These are phyloP conservation scores for Dasypus novemcinctus DNA, from an alignment of 2,113 vertebrate genomes.

Conservation along the genomic window DNA sequence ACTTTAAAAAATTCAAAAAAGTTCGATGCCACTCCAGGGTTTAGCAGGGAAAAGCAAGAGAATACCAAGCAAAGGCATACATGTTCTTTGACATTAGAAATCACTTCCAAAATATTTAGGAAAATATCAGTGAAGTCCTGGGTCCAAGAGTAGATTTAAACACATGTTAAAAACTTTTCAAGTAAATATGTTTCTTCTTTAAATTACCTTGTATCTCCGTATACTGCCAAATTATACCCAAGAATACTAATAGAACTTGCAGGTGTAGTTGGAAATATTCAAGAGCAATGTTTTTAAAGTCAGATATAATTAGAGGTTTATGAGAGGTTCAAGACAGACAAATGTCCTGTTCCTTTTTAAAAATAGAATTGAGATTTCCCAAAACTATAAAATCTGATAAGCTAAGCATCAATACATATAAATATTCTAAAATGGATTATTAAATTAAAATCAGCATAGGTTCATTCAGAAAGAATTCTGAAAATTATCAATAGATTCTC, in stretches of 20 bases:
- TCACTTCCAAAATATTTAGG: background rate
- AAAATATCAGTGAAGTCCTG: background rate
- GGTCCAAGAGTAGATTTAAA: background rate
- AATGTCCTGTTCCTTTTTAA: background rate
- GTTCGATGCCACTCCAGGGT: background rate
- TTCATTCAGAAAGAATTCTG: background rate
- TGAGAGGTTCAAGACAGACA: background rate
- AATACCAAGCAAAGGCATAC: background rate
- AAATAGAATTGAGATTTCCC: background rate
- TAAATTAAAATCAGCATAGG: background rate
- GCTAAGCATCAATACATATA: background rate
- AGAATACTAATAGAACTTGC: background rate
- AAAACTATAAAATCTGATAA: background rate
- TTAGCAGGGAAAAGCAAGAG: background rate
- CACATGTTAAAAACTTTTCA: background rate
- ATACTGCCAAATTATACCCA: background rate
- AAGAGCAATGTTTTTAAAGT: slow-evolving; percentile 15
- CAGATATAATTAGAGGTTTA: background rate
- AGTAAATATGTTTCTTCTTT: no score
- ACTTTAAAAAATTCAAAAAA: background rate
- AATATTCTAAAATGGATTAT: background rate
- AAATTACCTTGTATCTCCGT: no score
- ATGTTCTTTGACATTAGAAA: background rate
- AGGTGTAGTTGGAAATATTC: background rate
- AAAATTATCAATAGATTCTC: background rate